Conservation (phyloP, 2,113 vertebrate species). For the Corythaixoides concolor region DNA sequence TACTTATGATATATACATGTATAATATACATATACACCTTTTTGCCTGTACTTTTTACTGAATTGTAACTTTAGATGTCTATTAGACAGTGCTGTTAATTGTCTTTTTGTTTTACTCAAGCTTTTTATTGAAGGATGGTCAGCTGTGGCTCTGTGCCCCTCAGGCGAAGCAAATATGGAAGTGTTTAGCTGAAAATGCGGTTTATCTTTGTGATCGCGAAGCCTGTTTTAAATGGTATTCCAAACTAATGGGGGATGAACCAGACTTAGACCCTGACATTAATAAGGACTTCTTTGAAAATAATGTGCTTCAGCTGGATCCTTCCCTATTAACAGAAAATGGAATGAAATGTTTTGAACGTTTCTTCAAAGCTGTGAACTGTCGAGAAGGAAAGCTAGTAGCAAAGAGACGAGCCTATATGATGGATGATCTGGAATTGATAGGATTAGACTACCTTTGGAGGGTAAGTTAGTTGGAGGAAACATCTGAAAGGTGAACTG, state of each 20-base stretch:
- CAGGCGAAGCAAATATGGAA: slow-evolving; percentile 99
- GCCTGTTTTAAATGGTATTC: slow-evolving; percentile 99
- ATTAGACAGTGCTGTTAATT: slow-evolving; percentile 47
- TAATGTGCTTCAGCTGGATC: slow-evolving; percentile 98
- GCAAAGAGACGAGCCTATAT: slow-evolving; percentile 97
- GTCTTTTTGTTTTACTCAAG: slow-evolving; percentile 76
- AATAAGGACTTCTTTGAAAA: slow-evolving; percentile 99
- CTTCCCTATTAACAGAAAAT: slow-evolving; percentile 97
- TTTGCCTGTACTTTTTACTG: slow-evolving; percentile 14
- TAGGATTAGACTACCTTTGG: slow-evolving; percentile 99
- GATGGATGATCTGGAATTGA: slow-evolving; percentile 99
- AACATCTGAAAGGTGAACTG: neutral
- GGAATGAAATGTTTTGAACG: slow-evolving; percentile 99
- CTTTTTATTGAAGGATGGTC: slow-evolving; percentile 97
- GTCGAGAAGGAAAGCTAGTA: slow-evolving; percentile 97
- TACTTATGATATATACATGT: neutral
- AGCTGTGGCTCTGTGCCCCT: slow-evolving; percentile 97
- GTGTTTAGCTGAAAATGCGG: slow-evolving; percentile 98
- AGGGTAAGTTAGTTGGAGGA: slow-evolving; percentile 83
- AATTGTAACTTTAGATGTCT: slow-evolving; percentile 23
- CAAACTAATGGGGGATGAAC: slow-evolving; percentile 98
- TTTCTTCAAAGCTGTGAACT: slow-evolving; percentile 99
- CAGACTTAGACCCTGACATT: slow-evolving; percentile 98
- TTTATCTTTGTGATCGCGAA: slow-evolving; percentile 98
- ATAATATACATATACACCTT: neutral